Conservation (phyloP, 1,140 invertebrate genomes). For the Trichonephila clavipes region DNA sequence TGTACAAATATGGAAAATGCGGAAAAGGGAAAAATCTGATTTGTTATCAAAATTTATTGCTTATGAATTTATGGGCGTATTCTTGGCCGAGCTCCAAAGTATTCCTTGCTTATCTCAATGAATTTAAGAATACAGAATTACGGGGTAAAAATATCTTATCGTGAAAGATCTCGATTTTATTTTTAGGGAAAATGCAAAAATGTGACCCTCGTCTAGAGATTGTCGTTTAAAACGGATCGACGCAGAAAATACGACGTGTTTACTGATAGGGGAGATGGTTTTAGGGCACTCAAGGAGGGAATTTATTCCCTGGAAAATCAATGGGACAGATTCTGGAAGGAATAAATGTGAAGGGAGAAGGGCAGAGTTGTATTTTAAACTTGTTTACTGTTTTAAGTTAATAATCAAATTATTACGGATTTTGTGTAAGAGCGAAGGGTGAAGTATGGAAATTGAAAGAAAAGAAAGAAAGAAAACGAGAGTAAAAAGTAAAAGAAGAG, state of each 20-base stretch:
- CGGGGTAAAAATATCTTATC: slow-evolving; percentile 27
- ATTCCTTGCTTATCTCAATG: slow-evolving; percentile 7
- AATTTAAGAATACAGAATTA: slow-evolving; percentile 35
- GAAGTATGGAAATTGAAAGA: no score
- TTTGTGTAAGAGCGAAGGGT: no score
- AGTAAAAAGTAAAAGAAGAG: no score
- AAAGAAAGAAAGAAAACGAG: no score
- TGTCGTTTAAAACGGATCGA: not conserved
- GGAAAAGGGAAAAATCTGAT: slow-evolving; percentile 43
- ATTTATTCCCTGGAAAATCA: not conserved
- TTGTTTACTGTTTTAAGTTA: no score
- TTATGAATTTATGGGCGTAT: slow-evolving; percentile 31
- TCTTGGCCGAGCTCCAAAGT: not conserved
- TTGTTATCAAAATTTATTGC: slow-evolving; percentile 54
- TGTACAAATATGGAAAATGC: slow-evolving; percentile 49
- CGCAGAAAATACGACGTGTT: not conserved
- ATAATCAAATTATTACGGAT: no score
- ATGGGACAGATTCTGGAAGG: not conserved
- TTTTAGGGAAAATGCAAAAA: slow-evolving; percentile 29
- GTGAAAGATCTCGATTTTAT: not conserved
- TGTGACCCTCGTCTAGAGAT: not conserved
- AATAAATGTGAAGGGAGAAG: no score
- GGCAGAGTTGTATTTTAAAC: no score
- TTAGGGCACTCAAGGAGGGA: not conserved
- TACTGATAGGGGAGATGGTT: not conserved